Evolutionary conservation across 2,113 vertebrate genomes (phyloP).

Genomic region (Cariama cristata): DNA sequence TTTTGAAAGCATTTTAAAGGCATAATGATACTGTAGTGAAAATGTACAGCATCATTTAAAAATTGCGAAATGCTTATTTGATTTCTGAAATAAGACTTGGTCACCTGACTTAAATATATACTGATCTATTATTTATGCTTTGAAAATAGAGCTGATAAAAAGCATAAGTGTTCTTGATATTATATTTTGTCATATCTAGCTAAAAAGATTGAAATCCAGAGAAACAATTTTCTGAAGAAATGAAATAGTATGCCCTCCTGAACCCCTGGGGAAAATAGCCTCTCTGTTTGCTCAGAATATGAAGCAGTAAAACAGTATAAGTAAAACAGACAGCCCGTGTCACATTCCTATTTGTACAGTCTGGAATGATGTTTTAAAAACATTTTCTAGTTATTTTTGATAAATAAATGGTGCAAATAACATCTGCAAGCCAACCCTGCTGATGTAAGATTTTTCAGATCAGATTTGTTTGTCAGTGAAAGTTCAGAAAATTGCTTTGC

Average conservation of each 20-base stretch:
- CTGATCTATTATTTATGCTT: conserved; percentile 99
- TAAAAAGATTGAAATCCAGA: conserved; percentile 99
- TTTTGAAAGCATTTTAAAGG: conserved; percentile 65
- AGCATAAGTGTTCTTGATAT: conserved; percentile 99
- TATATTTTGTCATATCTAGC: conserved; percentile 98
- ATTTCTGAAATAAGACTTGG: conserved; percentile 67
- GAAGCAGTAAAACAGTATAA: conserved; percentile 91
- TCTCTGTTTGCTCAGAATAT: conserved; percentile 89
- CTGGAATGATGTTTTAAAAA: conserved; percentile 78
- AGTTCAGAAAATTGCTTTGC: conserved; percentile 67
- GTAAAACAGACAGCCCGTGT: conserved; percentile 93
- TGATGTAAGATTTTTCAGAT: conserved; percentile 72
- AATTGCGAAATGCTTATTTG: conserved; percentile 59
- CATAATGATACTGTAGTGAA: conserved; percentile 56
- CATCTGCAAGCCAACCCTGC: conserved; percentile 66
- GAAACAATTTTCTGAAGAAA: conserved; percentile 99
- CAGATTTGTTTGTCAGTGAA: conserved; percentile 68
- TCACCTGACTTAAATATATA: conserved; percentile 92
- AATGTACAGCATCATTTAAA: conserved; percentile 60
- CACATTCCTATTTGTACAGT: conserved; percentile 79
- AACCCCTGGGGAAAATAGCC: conserved; percentile 96
- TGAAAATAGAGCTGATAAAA: conserved; percentile 98
- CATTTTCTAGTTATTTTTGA: conserved; percentile 80
- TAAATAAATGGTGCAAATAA: conserved; percentile 77
- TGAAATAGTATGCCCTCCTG: conserved; percentile 96